A percentile compares a stretch with the other conserved stretches of the same genome.
These are phyloP conservation scores for Mongoloraphidia duomilia DNA, from an alignment of 2,888 invertebrate species.

Conservation along the genomic window DNA sequence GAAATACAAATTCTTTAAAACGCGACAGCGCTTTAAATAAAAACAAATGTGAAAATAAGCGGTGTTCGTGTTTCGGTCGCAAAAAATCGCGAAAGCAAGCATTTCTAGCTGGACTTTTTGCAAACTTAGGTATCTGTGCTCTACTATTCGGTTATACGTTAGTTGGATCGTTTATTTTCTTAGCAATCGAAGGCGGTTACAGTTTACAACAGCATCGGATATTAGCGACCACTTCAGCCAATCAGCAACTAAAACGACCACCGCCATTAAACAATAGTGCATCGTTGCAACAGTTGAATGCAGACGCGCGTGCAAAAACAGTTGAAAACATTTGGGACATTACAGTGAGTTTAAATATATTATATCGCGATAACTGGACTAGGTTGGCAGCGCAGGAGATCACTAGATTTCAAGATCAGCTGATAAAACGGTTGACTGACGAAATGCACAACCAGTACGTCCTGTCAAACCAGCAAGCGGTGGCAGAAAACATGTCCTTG, in stretches of 20 bases:
- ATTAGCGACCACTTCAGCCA: conserved; percentile 35
- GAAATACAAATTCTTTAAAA: conserved; percentile 23
- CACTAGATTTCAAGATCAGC: conserved; percentile 68
- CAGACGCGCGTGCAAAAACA: conserved; percentile 49
- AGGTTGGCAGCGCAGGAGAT: conserved; percentile 64
- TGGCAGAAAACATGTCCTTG: conserved; percentile 28
- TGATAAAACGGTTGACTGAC: conserved; percentile 63
- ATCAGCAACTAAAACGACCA: conserved; percentile 23
- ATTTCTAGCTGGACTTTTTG: conserved; percentile 58
- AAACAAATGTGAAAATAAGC: conserved; percentile 19
- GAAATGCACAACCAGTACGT: conserved; percentile 40
- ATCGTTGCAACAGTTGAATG: conserved; percentile 30
- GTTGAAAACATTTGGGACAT: conserved; percentile 88
- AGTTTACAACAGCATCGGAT: conserved; percentile 39
- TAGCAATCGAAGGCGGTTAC: conserved; percentile 64
- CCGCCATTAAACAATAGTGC: conserved; percentile 27
- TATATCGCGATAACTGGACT: conserved; percentile 85
- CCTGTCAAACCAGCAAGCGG: conserved; percentile 21
- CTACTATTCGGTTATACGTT: conserved; percentile 68
- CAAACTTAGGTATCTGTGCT: conserved; percentile 70
- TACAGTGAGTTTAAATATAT: conserved; percentile 72
- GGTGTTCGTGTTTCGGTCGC: conserved; percentile 21
- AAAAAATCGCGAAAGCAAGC: conserved; percentile 34
- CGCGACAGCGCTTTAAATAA: conserved; percentile 22
- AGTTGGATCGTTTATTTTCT: conserved; percentile 63